Base-by-base conservation (phyloP, 2,113 vertebrate species). In the Thalassarche chlororhynchos region DNA sequence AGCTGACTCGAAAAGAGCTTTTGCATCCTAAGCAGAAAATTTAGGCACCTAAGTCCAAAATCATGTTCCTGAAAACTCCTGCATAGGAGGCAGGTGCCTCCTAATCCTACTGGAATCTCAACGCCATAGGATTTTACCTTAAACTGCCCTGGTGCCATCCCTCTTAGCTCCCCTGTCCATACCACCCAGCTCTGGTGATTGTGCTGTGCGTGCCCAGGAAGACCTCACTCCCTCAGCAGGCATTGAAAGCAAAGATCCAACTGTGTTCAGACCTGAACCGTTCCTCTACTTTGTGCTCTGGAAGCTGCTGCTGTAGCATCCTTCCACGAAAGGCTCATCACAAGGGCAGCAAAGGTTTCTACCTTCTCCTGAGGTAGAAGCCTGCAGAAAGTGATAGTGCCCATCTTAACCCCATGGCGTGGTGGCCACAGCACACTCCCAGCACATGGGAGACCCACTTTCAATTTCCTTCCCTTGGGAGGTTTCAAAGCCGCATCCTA, bases 121-220 rank as follows among this genome's bases (percentile, higher is more conserved):
- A 2, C 52, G 58, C 62, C 16, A 2, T 17, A 14, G 29, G 47
- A 42, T 17, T 71, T 87, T 29, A 20, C n/a, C 11, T 78, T 64
- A 24, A 86, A 19, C 26, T 52, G 5, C 0, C 0, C 6, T 38
- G 26, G 8, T 76, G 32, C 54, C 32, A 32, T 12, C 26, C 18
- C 49, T 74, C 44, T 42, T 6, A 65, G 8, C 24, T 54, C 26
- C 36, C 5, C 12, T 44, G 31, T 47, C 40, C 21, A 1, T 31
- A 14, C 10, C 40, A 51, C 14, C 20, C 20, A 19, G 34, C 16
- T 0, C 0, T 34, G 5, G 10, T n/a, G 47, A 26, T 6, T 24
- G 70, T 44, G 44, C 49, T 36, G 12, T 29, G 40, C 11, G 1
- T 2, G 3, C 38, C 49, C 55, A 38, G 28, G 42, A 58, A 36